Base-by-base conservation (phyloP, 2,888 invertebrate species). In the Trichacis sp. region DNA sequence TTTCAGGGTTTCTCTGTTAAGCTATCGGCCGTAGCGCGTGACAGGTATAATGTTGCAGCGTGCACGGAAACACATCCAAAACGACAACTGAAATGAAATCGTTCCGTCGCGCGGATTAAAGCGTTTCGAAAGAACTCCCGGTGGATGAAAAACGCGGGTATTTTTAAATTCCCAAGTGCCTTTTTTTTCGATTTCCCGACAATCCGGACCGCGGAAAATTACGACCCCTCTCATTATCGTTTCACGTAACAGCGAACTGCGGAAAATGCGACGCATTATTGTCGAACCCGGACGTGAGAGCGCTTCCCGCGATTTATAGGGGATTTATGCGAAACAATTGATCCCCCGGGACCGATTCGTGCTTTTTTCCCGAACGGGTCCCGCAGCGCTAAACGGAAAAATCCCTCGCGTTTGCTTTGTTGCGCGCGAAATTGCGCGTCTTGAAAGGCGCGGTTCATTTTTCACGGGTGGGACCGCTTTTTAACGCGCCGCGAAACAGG, bases 231-330 rank as follows among this genome's bases (percentile, higher is more conserved):
- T n/a, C n/a, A n/a, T n/a, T n/a, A n/a, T n/a, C n/a, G n/a, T n/a
- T n/a, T n/a, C n/a, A n/a, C n/a, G n/a, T n/a, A n/a, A n/a, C n/a
- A n/a, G n/a, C n/a, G n/a, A n/a, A n/a, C n/a, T n/a, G n/a, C n/a
- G n/a, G n/a, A n/a, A n/a, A n/a, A n/a, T n/a, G n/a, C n/a, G n/a
- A n/a, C n/a, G n/a, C n/a, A n/a, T n/a, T n/a, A n/a, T n/a, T n/a
- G n/a, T n/a, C n/a, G n/a, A n/a, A n/a, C n/a, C n/a, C n/a, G n/a
- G n/a, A n/a, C n/a, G n/a, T n/a, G n/a, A n/a, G n/a, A n/a, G n/a
- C n/a, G n/a, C n/a, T n/a, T n/a, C n/a, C n/a, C 24, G 24, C 4
- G 56, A 66, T 68, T 64, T 52, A 15, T 55, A 60, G 8, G 24
- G 24, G 24, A 24, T 24, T 24, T 24, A 24, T 24, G 24, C 24